Evolutionary conservation across 2,888 invertebrate species (phyloP).

Genomic region (Frankliniella intonsa): DNA sequence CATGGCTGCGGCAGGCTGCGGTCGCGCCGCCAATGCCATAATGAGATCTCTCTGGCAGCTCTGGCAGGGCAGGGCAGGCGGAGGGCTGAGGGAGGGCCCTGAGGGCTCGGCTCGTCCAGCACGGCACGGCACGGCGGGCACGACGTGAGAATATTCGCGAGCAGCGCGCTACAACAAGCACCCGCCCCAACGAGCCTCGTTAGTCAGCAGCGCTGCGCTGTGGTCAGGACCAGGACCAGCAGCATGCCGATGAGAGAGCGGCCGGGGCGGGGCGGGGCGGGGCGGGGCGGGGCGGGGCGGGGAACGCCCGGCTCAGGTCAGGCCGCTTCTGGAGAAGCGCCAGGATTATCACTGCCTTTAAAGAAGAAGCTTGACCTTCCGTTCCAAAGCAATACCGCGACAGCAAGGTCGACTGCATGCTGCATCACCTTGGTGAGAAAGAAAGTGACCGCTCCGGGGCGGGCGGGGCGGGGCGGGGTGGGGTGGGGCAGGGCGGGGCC

Average conservation of each 20-base stretch:
- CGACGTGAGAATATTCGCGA: conserved; percentile 17
- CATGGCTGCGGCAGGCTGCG: neutral
- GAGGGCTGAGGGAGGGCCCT: no score
- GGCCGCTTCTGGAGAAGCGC: no score
- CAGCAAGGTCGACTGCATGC: no score
- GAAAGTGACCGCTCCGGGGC: no score
- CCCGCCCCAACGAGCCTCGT: neutral
- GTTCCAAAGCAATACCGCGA: no score
- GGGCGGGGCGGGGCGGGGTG: neutral
- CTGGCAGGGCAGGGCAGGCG: no score
- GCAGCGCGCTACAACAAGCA: neutral
- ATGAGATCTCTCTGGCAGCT: neutral
- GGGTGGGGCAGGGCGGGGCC: neutral
- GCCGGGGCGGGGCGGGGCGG: no score
- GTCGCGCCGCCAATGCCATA: neutral
- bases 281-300: no score
- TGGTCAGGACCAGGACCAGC: neutral
- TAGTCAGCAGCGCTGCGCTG: neutral
- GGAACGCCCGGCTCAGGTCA: no score
- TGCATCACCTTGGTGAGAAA: neutral
- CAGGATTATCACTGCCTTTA: no score
- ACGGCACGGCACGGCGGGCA: neutral
- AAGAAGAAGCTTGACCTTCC: no score
- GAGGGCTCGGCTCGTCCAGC: no score
- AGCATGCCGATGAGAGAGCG: neutral